Percentiles rank a stretch among this genome's conserved stretches.
Conservation (phyloP, 2,113 vertebrate genomes). For the Aleadryas rufinucha region DNA sequence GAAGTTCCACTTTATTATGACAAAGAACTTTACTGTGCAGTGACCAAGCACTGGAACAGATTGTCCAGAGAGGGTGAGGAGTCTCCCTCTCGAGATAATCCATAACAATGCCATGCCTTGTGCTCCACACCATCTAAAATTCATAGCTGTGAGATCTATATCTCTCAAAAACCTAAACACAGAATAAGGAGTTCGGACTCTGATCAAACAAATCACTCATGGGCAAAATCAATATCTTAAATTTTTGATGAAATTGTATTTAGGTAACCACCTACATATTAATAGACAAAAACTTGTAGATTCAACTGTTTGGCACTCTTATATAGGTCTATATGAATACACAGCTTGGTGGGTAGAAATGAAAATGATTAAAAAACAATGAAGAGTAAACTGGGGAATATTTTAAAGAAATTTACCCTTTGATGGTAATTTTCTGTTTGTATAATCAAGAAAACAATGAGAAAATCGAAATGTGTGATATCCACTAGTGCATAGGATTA, state of each 20-base stretch:
- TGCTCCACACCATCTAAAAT: not conserved
- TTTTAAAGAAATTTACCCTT: not conserved
- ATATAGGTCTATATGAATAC: not conserved
- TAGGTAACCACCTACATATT: not conserved
- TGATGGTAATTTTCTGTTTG: not conserved
- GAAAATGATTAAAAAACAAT: not conserved
- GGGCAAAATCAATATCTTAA: not conserved
- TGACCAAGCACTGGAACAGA: not conserved
- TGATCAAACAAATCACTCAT: not conserved
- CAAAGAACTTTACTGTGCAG: not conserved
- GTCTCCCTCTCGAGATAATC: not conserved
- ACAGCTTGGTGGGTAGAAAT: not conserved
- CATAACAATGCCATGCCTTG: not conserved
- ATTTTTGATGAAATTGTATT: not conserved
- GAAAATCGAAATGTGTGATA: not conserved
- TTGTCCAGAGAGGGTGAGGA: not conserved
- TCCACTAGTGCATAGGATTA: not conserved
- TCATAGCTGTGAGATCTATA: not conserved
- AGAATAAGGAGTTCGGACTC: not conserved
- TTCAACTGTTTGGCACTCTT: not conserved
- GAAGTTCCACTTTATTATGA: not conserved
- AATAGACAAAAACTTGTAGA: not conserved
- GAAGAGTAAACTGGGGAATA: not conserved
- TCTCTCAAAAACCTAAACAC: not conserved
- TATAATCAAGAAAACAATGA: not conserved